Base-by-base conservation (phyloP, 2,797 vertebrate genomes). In the Sitta carolinensis region DNA sequence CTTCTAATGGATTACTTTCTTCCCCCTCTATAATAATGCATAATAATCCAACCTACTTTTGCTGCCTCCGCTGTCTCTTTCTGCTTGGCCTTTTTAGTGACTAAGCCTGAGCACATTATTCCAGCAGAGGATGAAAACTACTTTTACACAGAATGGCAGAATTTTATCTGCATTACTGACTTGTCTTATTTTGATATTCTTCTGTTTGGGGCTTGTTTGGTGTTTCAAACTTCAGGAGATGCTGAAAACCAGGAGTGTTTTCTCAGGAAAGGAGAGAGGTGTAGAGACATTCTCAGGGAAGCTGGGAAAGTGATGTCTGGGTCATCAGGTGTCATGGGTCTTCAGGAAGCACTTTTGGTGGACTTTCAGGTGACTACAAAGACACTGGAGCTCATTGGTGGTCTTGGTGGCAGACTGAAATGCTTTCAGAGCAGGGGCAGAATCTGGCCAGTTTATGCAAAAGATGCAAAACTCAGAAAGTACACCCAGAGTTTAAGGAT, bases 1-100 rank as follows among this genome's bases (percentile, higher is more conserved):
- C 74, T 82, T 90, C 67, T 94, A 87, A 94, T 84, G 67, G 85
- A 79, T 84, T 94, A 88, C 85, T 87, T 91, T 92, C 70, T 86
- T 94, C 61, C 77, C 66, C 61, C 30, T 84, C 11, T 76, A 48
- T 92, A 93, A 88, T 79, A 82, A 54, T 17, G 34, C 70, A 74
- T 92, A 94, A 87, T 77, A 81, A 63, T 43, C 48, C 81, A 79
- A 67, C 89, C 91, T 93, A 42, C 81, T 89, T 95, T 83, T 84
- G 29, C 83, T 84, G 77, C 70, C 70, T 90, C 77, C 5, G 0
- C 80, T 76, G 55, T 52, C 84, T 86, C 86, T 93, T 92, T 89
- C 87, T 86, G 67, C 77, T 84, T 90, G 80, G 70, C 70, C 23
- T 94, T 92, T 94, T 89, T 58, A 67, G 85, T 48, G 77, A 84